Evolutionary conservation across 2,113 vertebrate genomes (phyloP), one percentile per base, ranked within the genome.

Genomic region (Brachyistius frenatus): DNA sequence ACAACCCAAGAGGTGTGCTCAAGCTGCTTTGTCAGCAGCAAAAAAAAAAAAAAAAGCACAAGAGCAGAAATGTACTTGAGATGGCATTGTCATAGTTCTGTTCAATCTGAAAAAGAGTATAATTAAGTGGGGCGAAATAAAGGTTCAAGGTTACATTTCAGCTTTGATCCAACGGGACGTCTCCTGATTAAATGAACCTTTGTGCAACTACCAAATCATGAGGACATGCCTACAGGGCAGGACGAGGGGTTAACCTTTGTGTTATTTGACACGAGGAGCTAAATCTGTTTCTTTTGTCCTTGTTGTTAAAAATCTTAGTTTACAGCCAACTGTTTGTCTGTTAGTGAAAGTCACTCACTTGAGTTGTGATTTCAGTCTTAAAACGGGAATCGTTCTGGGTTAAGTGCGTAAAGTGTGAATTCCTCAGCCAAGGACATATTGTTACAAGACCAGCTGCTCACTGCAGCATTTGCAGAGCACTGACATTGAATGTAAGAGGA

Each of bases 381-480:
- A 88, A 85, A 81, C 67, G 80, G 75, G 86, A 61, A 44, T 65
- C 67, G 57, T 78, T 88, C 75, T 81, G 39, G 53, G 64, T 73
- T 76, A 78, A 83, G 63, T 62, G 76, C 62, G 50, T 70, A 62
- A 80, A 90, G 76, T 65, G 50, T 70, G 65, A 80, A 90, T 72
- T 84, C 30, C 37, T 78, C 61, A 71, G 66, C 72, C 83, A 89
- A 88, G 85, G 85, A 82, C 81, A 87, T 11, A 47, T 5, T 79
- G 86, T 88, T 81, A 85, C 36, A 2, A 8, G 57, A 81, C 76
- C 83, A 91, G 86, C 76, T 86, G 86, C 71, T 86, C 69, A 66
- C 81, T 86, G 77, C 89, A 85, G 79, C 53, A 74, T 64, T 84
- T 76, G 49, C 31, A 68, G 53, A 71, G 71, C 68, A 8, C 11